Evolutionary conservation across 1,140 invertebrate genomes (phyloP), one percentile per base, ranked within the genome.

Genomic region (Dendrolimus punctatus): DNA sequence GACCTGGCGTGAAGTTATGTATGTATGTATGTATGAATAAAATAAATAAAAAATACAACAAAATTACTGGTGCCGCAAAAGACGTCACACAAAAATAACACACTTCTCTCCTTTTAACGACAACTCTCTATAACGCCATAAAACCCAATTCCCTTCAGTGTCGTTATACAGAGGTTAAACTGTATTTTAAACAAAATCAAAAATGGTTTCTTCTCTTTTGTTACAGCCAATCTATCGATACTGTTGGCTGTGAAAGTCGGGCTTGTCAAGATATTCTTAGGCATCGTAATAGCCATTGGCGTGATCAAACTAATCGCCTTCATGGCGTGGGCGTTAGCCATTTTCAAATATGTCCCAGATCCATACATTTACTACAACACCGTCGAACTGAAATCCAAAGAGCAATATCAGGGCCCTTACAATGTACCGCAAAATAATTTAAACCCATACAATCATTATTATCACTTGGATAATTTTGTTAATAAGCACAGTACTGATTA

Each of bases 171-270:
- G 37, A 6, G 8, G 0, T 6, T 2, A 47, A 2, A 5, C 38
- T 47, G 38, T 23, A n/a, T 5, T 6, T 46, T 4, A 40, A 46
- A 40, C 23, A 6, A 41, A 39, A 41, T 42, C 5, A n/a, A 55
- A 7, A 51, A 40, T 39, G 8, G 8, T 5, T 43, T 42, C 6
- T 51, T 59, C 56, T 69, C 53, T 56, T 75, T 69, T 79, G 72
- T 81, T 84, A 47, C 78, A 84, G 80, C 72, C 60, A 66, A 81
- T 52, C 63, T 81, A 49, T 72, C 67, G 50, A 76, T 80, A 42
- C 9, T 76, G 10, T 47, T 79, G 37, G 75, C 70, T 39, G 69
- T 64, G 6, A 81, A 81, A 73, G 65, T 72, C 47, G 79, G 80
- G 8, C 63, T 84, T 6, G 67, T 60, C 66, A 84, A 81, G 65